Evolutionary conservation across 1,140 invertebrate species (phyloP).

Genomic region (Zaprionus camerounensis): DNA sequence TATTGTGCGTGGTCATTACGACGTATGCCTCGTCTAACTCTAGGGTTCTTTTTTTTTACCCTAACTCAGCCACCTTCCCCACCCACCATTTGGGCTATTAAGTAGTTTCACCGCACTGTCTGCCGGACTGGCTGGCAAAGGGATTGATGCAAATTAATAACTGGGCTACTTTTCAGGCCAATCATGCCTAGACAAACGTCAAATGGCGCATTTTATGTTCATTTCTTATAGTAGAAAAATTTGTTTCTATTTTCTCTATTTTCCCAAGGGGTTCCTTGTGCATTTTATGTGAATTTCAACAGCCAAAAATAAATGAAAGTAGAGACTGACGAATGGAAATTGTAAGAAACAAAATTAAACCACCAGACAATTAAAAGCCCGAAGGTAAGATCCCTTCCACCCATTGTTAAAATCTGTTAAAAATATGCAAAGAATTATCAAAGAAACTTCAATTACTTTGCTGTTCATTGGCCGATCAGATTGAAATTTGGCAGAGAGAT

Average conservation of each 20-base stretch:
- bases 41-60: constrained; percentile 46
- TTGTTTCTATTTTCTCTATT: not conserved
- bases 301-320: too few species aligned
- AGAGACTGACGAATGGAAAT: too few species aligned
- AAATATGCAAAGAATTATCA: too few species aligned
- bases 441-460: too few species aligned
- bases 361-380: too few species aligned
- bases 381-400: too few species aligned
- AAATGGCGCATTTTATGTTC: not conserved
- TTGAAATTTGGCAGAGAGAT: too few species aligned
- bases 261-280: not conserved
- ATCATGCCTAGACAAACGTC: not conserved
- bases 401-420: too few species aligned
- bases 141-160: constrained; percentile 70
- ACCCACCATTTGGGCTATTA: constrained; percentile 53
- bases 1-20: constrained; percentile 80
- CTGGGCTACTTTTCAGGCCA: not conserved
- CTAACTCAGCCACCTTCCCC: constrained; percentile 17
- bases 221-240: not conserved
- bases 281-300: not conserved
- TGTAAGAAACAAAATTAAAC: too few species aligned
- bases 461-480: too few species aligned
- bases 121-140: constrained; percentile 18
- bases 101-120: constrained; percentile 33
- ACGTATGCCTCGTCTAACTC: constrained; percentile 20